Percentiles rank a stretch among this genome's conserved stretches.
Conservation (phyloP, 2,797 vertebrate species). For the Falco biarmicus region DNA sequence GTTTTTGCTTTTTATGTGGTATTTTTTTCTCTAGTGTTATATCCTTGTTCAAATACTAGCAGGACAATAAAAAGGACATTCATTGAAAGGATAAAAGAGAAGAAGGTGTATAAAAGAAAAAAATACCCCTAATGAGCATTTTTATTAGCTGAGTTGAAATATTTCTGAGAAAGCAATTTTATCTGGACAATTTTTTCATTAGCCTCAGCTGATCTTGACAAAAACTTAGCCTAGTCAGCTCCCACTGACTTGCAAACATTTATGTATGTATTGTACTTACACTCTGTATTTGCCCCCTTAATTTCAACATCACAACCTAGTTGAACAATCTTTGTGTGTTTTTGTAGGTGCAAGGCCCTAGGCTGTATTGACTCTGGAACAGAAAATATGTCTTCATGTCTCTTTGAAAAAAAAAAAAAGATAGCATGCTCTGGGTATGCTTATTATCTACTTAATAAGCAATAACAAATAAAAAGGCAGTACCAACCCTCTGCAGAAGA, state of each 20-base stretch:
- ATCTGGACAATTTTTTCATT: background rate
- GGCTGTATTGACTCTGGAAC: background rate
- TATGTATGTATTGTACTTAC: background rate
- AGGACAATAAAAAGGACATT: conserved; percentile 8
- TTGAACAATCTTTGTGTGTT: background rate
- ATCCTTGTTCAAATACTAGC: conserved; percentile 1
- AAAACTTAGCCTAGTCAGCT: conserved; percentile 10
- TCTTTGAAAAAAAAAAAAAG: background rate
- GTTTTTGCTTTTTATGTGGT: background rate
- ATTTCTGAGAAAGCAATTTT: conserved; percentile 12
- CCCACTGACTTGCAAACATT: background rate
- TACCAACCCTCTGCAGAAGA: background rate
- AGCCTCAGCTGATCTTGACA: conserved; percentile 8
- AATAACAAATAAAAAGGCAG: background rate
- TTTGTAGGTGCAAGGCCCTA: background rate
- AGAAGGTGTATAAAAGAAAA: background rate
- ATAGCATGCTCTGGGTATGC: background rate
- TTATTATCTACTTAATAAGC: background rate
- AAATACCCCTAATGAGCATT: background rate
- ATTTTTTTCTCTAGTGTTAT: background rate
- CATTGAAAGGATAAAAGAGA: conserved; percentile 10
- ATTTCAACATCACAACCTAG: background rate
- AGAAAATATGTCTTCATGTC: background rate
- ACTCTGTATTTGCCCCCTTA: background rate
- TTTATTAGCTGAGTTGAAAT: conserved; percentile 37